These are phyloP conservation scores for Harlomillsia oculata DNA, from an alignment of 1,140 invertebrate genomes.

Conservation along the genomic window DNA sequence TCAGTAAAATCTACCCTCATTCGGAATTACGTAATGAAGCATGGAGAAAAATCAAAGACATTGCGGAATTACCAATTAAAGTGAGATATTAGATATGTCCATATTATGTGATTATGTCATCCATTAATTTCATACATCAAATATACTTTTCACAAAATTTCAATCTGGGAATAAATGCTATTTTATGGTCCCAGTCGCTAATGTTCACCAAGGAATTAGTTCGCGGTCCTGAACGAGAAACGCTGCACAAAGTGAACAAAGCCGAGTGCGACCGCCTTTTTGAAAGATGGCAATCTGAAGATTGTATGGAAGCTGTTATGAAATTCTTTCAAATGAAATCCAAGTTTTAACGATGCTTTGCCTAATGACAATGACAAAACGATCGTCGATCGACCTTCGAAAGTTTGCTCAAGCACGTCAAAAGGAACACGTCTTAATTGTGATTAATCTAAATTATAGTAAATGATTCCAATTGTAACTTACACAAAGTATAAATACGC, in stretches of 20 bases:
- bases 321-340: slow-evolving; percentile 43
- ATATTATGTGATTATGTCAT: no score
- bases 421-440: no score
- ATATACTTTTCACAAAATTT: no score
- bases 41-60: slow-evolving; percentile 46
- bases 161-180: background rate
- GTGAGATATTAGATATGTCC: no score
- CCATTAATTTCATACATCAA: no score
- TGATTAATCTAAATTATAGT: no score
- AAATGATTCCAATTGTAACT: no score
- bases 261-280: slow-evolving; percentile 46
- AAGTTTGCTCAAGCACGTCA: no score
- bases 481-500: no score
- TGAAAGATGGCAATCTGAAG: slow-evolving; percentile 52
- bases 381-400: no score
- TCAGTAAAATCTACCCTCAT: slow-evolving; percentile 56
- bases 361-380: no score
- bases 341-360: no score
- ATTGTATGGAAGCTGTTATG: slow-evolving; percentile 51
- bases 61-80: slow-evolving; percentile 43
- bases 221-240: slow-evolving; percentile 40
- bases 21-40: slow-evolving; percentile 49
- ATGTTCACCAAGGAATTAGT: slow-evolving; percentile 46
- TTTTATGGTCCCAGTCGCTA: slow-evolving; percentile 42
- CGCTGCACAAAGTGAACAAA: slow-evolving; percentile 47